Percentiles rank a stretch among this genome's conserved stretches.
Conservation (phyloP, 2,888 invertebrate genomes). For the Lampropteryx suffumata region DNA sequence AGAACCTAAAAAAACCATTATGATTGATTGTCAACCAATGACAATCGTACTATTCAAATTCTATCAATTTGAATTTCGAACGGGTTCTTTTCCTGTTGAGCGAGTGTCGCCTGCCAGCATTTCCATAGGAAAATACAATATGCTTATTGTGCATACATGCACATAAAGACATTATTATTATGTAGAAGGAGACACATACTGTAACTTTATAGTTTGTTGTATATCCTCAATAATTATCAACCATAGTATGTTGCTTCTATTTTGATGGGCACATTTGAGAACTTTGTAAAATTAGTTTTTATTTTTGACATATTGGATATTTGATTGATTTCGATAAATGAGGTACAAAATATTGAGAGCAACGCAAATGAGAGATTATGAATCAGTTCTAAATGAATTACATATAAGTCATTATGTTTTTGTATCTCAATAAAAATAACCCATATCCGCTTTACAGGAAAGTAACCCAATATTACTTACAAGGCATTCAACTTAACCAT, state of each 20-base stretch:
- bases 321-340: too few species aligned
- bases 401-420: not conserved
- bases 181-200: constrained; percentile 23
- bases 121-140: constrained; percentile 66
- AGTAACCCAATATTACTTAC: constrained; percentile 62
- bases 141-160: constrained; percentile 53
- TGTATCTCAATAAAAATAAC: constrained; percentile 12
- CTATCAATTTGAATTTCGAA: constrained; percentile 75
- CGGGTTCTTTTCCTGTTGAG: constrained; percentile 72
- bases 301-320: too few species aligned
- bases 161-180: too few species aligned
- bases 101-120: constrained; percentile 58
- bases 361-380: too few species aligned
- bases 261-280: constrained; percentile 2
- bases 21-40: constrained; percentile 81
- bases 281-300: too few species aligned
- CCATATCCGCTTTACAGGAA: constrained; percentile 41
- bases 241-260: not conserved
- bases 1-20: constrained; percentile 51
- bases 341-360: too few species aligned
- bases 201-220: constrained; percentile 43
- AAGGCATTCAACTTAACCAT: constrained; percentile 44
- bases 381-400: too few species aligned
- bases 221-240: constrained; percentile 15
- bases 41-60: constrained; percentile 78